Evolutionary conservation across 2,113 vertebrate species (phyloP).

Genomic region (Strix aluco): DNA sequence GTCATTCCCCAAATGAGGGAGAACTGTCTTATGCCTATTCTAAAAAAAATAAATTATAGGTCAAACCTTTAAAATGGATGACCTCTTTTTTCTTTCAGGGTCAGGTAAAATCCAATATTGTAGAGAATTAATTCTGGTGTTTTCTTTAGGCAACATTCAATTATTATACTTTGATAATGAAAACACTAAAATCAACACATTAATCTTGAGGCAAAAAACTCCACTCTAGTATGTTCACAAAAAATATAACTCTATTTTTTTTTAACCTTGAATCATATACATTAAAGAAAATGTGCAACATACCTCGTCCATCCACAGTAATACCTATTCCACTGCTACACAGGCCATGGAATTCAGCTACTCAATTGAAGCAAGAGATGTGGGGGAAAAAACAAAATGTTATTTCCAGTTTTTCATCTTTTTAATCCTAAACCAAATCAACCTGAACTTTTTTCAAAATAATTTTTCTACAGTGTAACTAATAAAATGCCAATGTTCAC

Average conservation of each 20-base stretch:
- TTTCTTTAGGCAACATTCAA: not conserved
- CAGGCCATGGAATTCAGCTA: slow-evolving; percentile 80
- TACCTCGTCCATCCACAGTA: slow-evolving; percentile 83
- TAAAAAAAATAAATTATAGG: not conserved
- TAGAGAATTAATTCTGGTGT: not conserved
- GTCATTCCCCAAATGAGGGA: not conserved
- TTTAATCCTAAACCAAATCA: not conserved
- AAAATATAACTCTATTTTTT: not conserved
- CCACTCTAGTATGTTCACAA: not conserved
- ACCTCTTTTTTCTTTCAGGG: not conserved
- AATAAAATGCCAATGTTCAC: not conserved
- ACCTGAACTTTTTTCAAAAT: not conserved
- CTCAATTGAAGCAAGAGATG: not conserved
- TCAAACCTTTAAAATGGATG: not conserved
- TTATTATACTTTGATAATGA: not conserved
- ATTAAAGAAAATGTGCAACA: not conserved
- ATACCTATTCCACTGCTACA: slow-evolving; percentile 81
- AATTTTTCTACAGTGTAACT: not conserved
- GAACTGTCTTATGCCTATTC: not conserved
- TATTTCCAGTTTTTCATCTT: not conserved
- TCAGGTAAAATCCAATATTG: not conserved
- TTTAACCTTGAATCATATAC: not conserved
- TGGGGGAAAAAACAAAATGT: not conserved
- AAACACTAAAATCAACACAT: not conserved
- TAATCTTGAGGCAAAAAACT: not conserved